Conservation (phyloP, 2,797 vertebrate genomes). For the Sphaeramia orbicularis region DNA sequence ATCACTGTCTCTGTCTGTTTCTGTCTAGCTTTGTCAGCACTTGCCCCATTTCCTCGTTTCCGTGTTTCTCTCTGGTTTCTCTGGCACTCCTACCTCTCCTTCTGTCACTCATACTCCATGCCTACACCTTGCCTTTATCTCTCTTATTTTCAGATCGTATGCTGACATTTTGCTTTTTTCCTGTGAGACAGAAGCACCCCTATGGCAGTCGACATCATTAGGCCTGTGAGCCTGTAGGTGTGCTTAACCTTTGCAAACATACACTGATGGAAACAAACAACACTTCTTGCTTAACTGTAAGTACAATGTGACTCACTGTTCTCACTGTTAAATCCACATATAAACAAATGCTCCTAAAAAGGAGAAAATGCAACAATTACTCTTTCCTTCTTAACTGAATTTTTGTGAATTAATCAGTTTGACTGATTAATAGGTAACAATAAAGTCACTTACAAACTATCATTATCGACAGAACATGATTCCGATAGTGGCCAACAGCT, state of each 20-base stretch:
- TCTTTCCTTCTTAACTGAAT: constrained; percentile 1
- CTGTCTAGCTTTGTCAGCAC: constrained; percentile 41
- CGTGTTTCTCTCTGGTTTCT: constrained; percentile 7
- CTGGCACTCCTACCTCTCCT: constrained; percentile 1
- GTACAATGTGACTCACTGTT: constrained; percentile 29
- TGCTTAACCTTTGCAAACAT: constrained; percentile 50
- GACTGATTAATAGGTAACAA: no score
- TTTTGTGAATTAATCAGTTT: background rate
- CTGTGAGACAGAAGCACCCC: constrained; percentile 32
- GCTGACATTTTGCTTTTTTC: constrained; percentile 57
- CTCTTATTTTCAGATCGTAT: constrained; percentile 26
- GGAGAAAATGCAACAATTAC: constrained; percentile 14
- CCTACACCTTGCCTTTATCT: constrained; percentile 18
- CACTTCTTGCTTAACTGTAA: constrained; percentile 15
- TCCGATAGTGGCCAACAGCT: no score
- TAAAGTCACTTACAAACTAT: no score
- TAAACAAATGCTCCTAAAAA: constrained; percentile 12
- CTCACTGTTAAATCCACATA: constrained; percentile 1
- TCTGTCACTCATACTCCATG: constrained; percentile 9
- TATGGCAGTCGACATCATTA: constrained; percentile 40
- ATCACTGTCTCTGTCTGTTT: constrained; percentile 49
- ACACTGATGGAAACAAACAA: constrained; percentile 14
- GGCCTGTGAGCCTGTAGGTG: constrained; percentile 55
- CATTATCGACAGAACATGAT: no score
- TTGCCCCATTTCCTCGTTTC: constrained; percentile 2